A percentile compares a stretch with the other conserved stretches of the same genome.
Conservation (phyloP, 2,797 vertebrate genomes). For the Galago senegalensis region DNA sequence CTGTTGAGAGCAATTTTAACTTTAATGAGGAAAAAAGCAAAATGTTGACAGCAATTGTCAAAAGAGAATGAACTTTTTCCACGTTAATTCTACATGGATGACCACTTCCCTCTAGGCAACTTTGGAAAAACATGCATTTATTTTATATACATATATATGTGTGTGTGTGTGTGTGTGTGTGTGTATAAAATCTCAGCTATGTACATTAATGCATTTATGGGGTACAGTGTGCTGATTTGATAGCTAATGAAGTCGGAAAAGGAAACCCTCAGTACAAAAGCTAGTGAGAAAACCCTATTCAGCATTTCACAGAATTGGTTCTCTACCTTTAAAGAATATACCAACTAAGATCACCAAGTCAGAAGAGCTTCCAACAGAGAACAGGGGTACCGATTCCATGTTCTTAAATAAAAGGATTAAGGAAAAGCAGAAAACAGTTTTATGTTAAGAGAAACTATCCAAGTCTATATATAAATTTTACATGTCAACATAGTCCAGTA, state of each 20-base stretch:
- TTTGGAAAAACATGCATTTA: background rate
- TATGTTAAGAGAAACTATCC: constrained; percentile 12
- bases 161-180: too few species aligned
- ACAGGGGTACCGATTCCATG: background rate
- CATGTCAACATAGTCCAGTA: background rate
- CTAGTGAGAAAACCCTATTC: constrained; percentile 12
- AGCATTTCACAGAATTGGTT: constrained; percentile 22
- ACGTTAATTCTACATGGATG: background rate
- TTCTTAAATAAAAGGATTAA: constrained; percentile 32
- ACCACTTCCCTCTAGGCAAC: background rate
- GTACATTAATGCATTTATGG: too few species aligned
- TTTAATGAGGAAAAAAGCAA: constrained; percentile 29
- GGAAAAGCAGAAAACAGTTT: background rate
- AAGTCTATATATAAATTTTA: constrained; percentile 21
- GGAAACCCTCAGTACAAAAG: background rate
- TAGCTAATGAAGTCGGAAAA: constrained; percentile 2
- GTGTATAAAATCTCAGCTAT: too few species aligned
- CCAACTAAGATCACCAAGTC: background rate
- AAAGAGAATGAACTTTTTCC: constrained; percentile 13
- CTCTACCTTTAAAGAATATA: constrained; percentile 43
- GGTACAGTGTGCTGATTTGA: background rate
- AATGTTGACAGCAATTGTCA: constrained; percentile 28
- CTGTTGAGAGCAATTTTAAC: constrained; percentile 49
- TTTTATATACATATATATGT: too few species aligned
- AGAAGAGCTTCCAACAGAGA: background rate